A percentile compares a stretch with the other conserved stretches of the same genome.
Evolutionary conservation across 2,888 invertebrate species (phyloP).

Genomic region (Eilema griseolum): DNA sequence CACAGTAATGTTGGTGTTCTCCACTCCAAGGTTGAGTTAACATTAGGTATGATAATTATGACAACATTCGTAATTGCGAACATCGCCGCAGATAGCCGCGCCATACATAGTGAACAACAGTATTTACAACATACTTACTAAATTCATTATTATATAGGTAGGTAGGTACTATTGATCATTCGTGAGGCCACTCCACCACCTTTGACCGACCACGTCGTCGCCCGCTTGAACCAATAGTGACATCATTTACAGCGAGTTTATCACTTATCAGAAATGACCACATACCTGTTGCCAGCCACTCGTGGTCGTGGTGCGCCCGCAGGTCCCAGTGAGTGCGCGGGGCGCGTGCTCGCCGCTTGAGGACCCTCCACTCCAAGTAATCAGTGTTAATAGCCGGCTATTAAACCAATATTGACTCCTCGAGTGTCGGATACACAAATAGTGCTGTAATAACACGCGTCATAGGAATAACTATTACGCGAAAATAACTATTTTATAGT

Average conservation of each 20-base stretch:
- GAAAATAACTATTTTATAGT: background rate
- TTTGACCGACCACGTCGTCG: background rate
- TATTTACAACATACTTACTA: background rate
- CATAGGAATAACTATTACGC: background rate
- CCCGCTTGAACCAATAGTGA: background rate
- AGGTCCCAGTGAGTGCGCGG: background rate
- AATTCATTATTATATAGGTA: background rate
- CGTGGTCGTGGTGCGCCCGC: constrained; percentile 6
- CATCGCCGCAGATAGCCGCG: background rate
- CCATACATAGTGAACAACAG: background rate
- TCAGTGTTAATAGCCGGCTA: constrained; percentile 11
- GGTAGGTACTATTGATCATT: background rate
- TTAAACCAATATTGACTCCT: constrained; percentile 12
- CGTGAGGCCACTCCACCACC: background rate
- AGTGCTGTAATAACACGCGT: background rate
- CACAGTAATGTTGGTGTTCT: background rate
- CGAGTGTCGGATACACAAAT: background rate
- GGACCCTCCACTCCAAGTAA: constrained; percentile 9
- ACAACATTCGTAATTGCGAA: background rate
- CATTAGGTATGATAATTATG: background rate
- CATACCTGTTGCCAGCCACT: background rate
- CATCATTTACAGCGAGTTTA: background rate
- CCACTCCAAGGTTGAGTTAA: background rate
- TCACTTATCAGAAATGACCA: constrained; percentile 9
- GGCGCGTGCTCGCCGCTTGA: background rate